Evolutionary conservation across 2,888 invertebrate species (phyloP).

Genomic region (Ectobius pallidus): DNA sequence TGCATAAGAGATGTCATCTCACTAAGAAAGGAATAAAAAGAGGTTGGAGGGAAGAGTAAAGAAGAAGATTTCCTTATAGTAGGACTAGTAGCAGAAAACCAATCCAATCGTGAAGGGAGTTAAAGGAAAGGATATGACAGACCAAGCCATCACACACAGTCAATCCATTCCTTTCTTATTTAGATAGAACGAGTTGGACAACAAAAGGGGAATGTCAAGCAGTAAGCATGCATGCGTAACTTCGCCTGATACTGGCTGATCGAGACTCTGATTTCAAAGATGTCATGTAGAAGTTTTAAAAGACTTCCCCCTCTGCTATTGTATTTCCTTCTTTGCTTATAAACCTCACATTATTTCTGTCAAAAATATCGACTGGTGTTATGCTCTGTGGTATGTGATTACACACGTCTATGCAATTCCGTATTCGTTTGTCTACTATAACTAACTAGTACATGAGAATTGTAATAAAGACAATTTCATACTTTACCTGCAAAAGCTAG

Average conservation of each 20-base stretch:
- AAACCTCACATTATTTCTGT: no score
- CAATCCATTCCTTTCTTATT: constrained; percentile 22
- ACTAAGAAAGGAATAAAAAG: constrained; percentile 12
- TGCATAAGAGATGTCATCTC: constrained; percentile 30
- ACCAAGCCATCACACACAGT: constrained; percentile 2
- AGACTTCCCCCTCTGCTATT: neutral
- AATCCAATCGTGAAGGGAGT: constrained; percentile 28
- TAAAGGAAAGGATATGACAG: constrained; percentile 21
- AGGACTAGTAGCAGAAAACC: neutral
- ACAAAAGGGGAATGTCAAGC: constrained; percentile 11
- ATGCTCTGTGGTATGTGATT: no score
- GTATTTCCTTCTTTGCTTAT: neutral
- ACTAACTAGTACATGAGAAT: no score
- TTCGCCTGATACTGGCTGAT: constrained; percentile 2
- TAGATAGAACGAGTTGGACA: constrained; percentile 15
- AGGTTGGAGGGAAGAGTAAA: neutral
- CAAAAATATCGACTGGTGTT: no score
- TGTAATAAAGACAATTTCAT: no score
- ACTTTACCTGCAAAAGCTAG: no score
- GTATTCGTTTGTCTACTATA: no score
- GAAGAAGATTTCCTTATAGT: neutral
- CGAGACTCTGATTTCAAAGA: neutral
- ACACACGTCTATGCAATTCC: no score
- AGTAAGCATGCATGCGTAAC: constrained; percentile 13
- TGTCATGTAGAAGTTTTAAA: neutral